Base-by-base conservation (phyloP, 2,113 vertebrate genomes). In the Chionis minor region DNA sequence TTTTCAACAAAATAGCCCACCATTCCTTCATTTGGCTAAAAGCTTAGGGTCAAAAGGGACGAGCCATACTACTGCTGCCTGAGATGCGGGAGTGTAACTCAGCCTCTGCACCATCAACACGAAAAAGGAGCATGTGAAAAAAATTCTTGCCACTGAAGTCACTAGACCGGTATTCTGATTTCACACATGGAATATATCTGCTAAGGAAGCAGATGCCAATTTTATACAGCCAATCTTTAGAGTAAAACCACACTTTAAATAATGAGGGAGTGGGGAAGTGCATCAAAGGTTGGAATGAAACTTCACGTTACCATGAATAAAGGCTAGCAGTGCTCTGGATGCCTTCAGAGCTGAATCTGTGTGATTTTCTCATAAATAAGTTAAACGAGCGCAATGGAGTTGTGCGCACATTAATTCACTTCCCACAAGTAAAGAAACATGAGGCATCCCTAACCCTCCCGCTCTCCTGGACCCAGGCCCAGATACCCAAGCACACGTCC, bases 181-280 rank as follows among this genome's bases (percentile, higher is more conserved):
- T 96, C n/a, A 54, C 96, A 95, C 88, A 90, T 95, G 93, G 93
- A 96, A 93, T 82, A 45, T 96, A 93, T 96, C 94, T 95, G 74
- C 70, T 86, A 70, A 77, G 42, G 28, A 96, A 92, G 51, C 30
- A 96, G 85, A 92, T 83, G 95, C 90, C 93, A 93, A 95, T 92
- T 96, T 94, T 93, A 86, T 78, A 70, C 38, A 93, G 85, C n/a
- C 88, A 78, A 49, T 51, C 81, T 88, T 83, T 58, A 88, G 74
- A 94, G 63, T 62, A 92, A 97, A 96, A 95, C 88, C 96, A 81
- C 90, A 90, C 79, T 94, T 92, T 58, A 97, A 96, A 96, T 95
- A 94, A 95, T 62, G 79, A 92, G 81, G 40, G 79, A 88, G 42
- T 30, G 45, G 40, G 35, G 71, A 90, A 95, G 49, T 40, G 71